phyloP scores from a whole-genome alignment of 2,113 vertebrate species.

The Motacilla tschutschensis region DNA sequence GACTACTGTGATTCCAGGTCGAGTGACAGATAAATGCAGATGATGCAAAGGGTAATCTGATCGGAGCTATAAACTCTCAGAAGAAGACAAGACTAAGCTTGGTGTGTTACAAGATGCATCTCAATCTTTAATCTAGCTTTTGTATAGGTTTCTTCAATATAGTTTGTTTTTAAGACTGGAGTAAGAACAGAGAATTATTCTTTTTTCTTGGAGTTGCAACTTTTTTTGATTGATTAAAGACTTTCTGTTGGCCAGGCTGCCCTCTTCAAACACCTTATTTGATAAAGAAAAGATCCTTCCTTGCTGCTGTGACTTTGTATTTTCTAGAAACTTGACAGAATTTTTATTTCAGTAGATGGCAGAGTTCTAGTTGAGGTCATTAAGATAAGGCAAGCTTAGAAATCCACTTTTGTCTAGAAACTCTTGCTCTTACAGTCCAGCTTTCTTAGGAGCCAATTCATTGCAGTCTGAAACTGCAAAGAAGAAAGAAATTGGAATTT shows the following conservation, averaged over 20 bases:
- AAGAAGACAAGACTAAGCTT: not conserved
- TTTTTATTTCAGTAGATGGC: not conserved
- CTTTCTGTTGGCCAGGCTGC: not conserved
- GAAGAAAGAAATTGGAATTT: not conserved
- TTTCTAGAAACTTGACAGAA: not conserved
- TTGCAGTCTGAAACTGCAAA: not conserved
- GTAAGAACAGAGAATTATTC: not conserved
- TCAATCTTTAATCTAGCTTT: not conserved
- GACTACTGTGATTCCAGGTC: not conserved
- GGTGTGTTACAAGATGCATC: not conserved
- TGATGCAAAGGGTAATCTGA: not conserved
- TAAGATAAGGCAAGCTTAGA: not conserved
- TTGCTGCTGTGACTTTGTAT: not conserved
- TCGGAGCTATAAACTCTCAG: not conserved
- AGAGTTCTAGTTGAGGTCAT: not conserved
- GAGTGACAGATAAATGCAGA: not conserved
- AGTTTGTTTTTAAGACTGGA: not conserved
- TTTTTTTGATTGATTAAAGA: not conserved
- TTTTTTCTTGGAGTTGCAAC: not conserved
- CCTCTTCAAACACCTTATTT: not conserved
- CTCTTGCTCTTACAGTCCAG: not conserved
- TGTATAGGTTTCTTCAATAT: not conserved
- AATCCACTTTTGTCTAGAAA: not conserved
- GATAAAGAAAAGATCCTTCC: not conserved
- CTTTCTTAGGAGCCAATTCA: not conserved